Evolutionary conservation across 2,888 invertebrate genomes (phyloP).

Genomic region (Ecliptopera silaceata): DNA sequence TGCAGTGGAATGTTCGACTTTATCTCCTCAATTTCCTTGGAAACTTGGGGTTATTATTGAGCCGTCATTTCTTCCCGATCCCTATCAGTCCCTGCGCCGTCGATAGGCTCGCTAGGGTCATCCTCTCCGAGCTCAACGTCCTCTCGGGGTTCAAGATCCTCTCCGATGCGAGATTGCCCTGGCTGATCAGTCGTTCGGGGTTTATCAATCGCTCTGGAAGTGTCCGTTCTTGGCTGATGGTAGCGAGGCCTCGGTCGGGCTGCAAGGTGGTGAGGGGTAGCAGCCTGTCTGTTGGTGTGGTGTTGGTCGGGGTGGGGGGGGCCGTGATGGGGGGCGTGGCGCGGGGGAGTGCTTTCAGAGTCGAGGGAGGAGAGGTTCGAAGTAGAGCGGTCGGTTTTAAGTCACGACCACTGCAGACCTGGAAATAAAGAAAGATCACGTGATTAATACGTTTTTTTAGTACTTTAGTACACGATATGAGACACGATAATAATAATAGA

Average conservation of each 20-base stretch:
- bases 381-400: slow-evolving; percentile 68
- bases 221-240: slow-evolving; percentile 14
- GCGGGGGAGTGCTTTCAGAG: slow-evolving; percentile 61
- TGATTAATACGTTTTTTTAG: too few species aligned
- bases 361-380: slow-evolving; percentile 68
- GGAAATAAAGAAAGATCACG: slow-evolving; percentile 21
- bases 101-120: slow-evolving; percentile 66
- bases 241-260: neutral
- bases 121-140: slow-evolving; percentile 56
- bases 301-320: slow-evolving; percentile 39
- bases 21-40: slow-evolving; percentile 67
- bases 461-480: too few species aligned
- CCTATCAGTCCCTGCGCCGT: slow-evolving; percentile 70
- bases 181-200: slow-evolving; percentile 24
- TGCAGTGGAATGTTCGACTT: slow-evolving; percentile 14
- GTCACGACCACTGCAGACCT: slow-evolving; percentile 80
- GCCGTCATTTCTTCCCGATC: slow-evolving; percentile 80
- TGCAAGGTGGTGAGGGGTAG: slow-evolving; percentile 48
- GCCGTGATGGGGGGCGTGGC: slow-evolving; percentile 60
- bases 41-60: slow-evolving; percentile 57
- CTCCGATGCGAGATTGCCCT: slow-evolving; percentile 43
- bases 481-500: too few species aligned
- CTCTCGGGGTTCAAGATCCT: slow-evolving; percentile 50
- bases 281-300: slow-evolving; percentile 47
- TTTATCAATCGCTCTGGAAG: slow-evolving; percentile 18